Evolutionary conservation across 2,888 invertebrate species (phyloP).

Genomic region (Drosophila anomelani): DNA sequence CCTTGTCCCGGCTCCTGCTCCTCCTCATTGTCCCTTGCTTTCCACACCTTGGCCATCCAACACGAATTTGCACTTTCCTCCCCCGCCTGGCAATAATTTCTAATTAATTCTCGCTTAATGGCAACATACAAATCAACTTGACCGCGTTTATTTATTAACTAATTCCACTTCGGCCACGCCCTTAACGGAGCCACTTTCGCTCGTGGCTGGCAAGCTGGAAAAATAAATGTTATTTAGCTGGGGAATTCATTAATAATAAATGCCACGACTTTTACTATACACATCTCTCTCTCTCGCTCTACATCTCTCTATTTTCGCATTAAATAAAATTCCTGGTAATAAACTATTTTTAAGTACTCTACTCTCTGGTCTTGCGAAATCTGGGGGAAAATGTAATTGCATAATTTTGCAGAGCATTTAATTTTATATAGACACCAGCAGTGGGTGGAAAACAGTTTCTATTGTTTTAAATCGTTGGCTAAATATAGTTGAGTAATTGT

Average conservation of each 20-base stretch:
- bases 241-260: constrained; percentile 47
- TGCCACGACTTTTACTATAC: constrained; percentile 10
- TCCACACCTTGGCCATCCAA: constrained; percentile 17
- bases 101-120: constrained; percentile 67
- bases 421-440: background rate
- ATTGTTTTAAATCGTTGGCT: constrained; percentile 10
- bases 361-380: constrained; percentile 9
- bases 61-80: constrained; percentile 68
- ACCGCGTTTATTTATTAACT: constrained; percentile 51
- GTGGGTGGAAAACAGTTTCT: background rate
- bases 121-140: constrained; percentile 51
- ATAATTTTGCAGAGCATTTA: constrained; percentile 1
- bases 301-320: background rate
- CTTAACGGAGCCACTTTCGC: constrained; percentile 1
- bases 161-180: constrained; percentile 23
- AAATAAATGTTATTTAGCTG: constrained; percentile 40
- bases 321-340: constrained; percentile 3
- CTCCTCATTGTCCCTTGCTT: background rate
- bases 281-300: background rate
- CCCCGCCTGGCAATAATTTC: constrained; percentile 63
- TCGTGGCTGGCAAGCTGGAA: constrained; percentile 8
- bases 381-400: background rate
- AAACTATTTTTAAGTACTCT: constrained; percentile 30
- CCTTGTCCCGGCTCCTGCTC: background rate
- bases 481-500: constrained; percentile 7